These are phyloP conservation scores for Pomatostomus ruficeps DNA, from an alignment of 2,113 vertebrate genomes.

Conservation along the genomic window DNA sequence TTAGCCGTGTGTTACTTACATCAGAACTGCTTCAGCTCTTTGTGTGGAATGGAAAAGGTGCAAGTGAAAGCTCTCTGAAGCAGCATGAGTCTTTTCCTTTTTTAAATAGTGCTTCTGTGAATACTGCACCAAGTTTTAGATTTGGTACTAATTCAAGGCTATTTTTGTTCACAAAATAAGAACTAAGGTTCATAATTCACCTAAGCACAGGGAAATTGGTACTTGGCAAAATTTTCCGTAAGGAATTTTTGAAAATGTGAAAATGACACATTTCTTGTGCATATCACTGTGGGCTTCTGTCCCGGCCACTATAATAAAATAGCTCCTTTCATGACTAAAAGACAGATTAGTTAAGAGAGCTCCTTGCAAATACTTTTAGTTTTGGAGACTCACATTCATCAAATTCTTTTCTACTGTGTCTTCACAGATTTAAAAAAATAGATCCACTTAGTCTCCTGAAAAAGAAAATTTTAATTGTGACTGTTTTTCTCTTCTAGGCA, in stretches of 20 bases:
- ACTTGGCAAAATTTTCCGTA: background rate
- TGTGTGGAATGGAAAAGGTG: slow-evolving; percentile 31
- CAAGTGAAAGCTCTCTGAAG: slow-evolving; percentile 38
- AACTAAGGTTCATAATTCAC: background rate
- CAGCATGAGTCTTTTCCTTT: slow-evolving; percentile 13
- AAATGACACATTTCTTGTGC: background rate
- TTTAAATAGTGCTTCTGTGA: background rate
- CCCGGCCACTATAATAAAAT: background rate
- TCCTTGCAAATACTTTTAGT: background rate
- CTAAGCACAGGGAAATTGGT: background rate
- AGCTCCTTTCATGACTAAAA: background rate
- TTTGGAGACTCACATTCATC: background rate
- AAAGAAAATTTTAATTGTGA: background rate
- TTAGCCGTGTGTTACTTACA: slow-evolving; percentile 25
- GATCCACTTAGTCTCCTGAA: background rate
- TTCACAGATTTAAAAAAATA: background rate
- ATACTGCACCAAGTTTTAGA: background rate
- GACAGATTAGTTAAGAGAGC: background rate
- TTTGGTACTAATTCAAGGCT: background rate
- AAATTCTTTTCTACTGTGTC: background rate
- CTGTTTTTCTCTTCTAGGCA: background rate
- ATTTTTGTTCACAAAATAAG: background rate
- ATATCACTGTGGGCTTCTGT: background rate
- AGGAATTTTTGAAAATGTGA: background rate
- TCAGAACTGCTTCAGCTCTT: slow-evolving; percentile 31